Conservation (phyloP, 2,113 vertebrate genomes). For the Hiodon alosoides region DNA sequence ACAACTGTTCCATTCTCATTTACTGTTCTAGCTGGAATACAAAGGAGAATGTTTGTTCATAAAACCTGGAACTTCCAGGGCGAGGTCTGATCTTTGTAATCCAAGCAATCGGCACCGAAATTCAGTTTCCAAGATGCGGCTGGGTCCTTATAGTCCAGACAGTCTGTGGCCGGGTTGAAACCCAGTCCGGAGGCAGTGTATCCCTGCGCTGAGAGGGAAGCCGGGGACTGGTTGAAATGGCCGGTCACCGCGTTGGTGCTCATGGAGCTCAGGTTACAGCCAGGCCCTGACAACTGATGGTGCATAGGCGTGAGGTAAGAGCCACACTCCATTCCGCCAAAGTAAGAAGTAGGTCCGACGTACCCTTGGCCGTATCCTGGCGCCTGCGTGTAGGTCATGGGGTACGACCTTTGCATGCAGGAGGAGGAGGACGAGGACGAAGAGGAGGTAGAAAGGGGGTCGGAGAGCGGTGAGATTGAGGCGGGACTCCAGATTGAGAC, state of each 20-base stretch:
- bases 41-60: conserved; percentile 60
- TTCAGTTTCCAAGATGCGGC: conserved; percentile 97
- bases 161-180: conserved; percentile 91
- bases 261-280: conserved; percentile 86
- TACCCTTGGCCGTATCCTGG: conserved; percentile 97
- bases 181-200: conserved; percentile 89
- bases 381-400: conserved; percentile 96
- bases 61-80: conserved; percentile 99
- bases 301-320: conserved; percentile 98
- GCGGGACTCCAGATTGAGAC: conserved; percentile 98
- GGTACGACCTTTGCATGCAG: conserved; percentile 98
- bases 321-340: conserved; percentile 96
- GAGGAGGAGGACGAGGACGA: conserved; percentile 45
- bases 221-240: conserved; percentile 86
- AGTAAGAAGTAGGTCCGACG: conserved; percentile 90
- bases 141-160: conserved; percentile 99
- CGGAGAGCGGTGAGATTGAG: conserved; percentile 94
- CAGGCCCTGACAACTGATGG: conserved; percentile 82
- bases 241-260: conserved; percentile 79
- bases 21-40: not conserved
- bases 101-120: conserved; percentile 99
- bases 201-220: conserved; percentile 85
- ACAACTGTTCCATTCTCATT: conserved; percentile 43
- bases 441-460: conserved; percentile 90
- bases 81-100: conserved; percentile 99